Base-by-base conservation (phyloP, 2,888 invertebrate species). In the Cepaea hortensis region DNA sequence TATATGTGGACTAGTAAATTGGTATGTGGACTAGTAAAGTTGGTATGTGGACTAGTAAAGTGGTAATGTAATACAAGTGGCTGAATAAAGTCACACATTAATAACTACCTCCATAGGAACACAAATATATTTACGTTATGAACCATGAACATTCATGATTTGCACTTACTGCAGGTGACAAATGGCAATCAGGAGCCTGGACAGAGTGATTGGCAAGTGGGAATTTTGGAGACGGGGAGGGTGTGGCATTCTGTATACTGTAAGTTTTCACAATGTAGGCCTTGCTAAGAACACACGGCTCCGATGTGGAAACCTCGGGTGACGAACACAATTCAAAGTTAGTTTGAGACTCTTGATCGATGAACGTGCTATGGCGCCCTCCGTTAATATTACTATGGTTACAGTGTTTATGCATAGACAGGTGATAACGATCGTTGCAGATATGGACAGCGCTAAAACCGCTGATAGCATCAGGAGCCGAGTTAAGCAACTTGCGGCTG, bases 191-290 rank as follows among this genome's bases (percentile, higher is more conserved):
- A 18, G 73, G 18, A 3, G 23, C 9, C 62, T 15, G 6, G 55
- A n/a, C 62, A 61, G 55, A 50, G 7, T 70, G 81, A 13, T 61
- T 85, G 7, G 55, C 13, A 18, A 84, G 62, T 35, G 84, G 20
- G 80, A 87, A 84, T 62, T 87, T 87, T 9, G 87, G 87, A 0
- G 86, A 79, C 20, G 87, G 80, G 13, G 87, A 80, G 23, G 84
- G 84, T 4, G 87, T 87, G 65, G 87, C 85, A 55, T 85, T 85
- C 85, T 85, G 77, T 23, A 85, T 79, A 35, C 79, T 85, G 79
- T 85, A 85, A 18, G 77, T 85, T 68, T 79, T 77, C 18, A 85
- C 85, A 55, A 87, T 87, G 68, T 84, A 87, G 9, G 84, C 87
- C 55, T 84, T 87, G 73, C 84, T 87, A 5, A 87, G 35, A 18